phyloP scores from a whole-genome alignment of 1,140 invertebrate species.

The Lepidurus packardi region DNA sequence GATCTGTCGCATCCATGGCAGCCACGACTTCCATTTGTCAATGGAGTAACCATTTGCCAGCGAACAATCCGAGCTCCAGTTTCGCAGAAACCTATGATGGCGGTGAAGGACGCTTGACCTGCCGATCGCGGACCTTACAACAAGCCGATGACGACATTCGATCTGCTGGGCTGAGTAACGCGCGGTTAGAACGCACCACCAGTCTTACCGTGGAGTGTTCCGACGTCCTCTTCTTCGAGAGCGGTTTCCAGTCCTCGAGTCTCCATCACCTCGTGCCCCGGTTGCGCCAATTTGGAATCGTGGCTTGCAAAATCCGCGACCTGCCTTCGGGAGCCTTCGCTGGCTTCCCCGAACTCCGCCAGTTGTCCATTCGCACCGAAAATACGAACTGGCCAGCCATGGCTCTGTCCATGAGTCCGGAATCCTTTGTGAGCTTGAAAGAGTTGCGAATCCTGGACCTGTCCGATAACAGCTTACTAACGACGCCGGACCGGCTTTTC shows the following conservation, averaged over 20 bases:
- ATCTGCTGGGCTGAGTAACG: slow-evolving; percentile 17
- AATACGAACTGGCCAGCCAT: slow-evolving; percentile 75
- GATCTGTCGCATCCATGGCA: background rate
- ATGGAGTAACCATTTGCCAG: background rate
- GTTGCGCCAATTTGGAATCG: slow-evolving; percentile 62
- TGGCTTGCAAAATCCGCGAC: slow-evolving; percentile 70
- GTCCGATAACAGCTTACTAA: slow-evolving; percentile 73
- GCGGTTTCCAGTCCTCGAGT: slow-evolving; percentile 53
- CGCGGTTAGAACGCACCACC: slow-evolving; percentile 45
- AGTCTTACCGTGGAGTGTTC: slow-evolving; percentile 67
- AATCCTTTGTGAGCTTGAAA: slow-evolving; percentile 61
- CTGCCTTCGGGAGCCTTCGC: slow-evolving; percentile 62
- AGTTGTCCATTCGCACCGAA: slow-evolving; percentile 62
- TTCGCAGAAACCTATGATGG: background rate
- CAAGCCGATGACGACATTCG: slow-evolving; percentile 31
- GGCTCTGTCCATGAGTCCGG: slow-evolving; percentile 64
- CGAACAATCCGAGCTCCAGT: background rate
- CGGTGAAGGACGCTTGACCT: slow-evolving; percentile 8
- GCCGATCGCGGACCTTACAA: slow-evolving; percentile 33
- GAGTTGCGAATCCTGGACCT: slow-evolving; percentile 65
- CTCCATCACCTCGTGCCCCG: slow-evolving; percentile 49
- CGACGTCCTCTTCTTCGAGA: slow-evolving; percentile 72
- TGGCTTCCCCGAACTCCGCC: slow-evolving; percentile 59
- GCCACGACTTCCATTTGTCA: slow-evolving; percentile 8
- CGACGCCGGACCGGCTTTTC: slow-evolving; percentile 62